Evolutionary conservation across 2,113 vertebrate species (phyloP).

Genomic region (Cygnus atratus): DNA sequence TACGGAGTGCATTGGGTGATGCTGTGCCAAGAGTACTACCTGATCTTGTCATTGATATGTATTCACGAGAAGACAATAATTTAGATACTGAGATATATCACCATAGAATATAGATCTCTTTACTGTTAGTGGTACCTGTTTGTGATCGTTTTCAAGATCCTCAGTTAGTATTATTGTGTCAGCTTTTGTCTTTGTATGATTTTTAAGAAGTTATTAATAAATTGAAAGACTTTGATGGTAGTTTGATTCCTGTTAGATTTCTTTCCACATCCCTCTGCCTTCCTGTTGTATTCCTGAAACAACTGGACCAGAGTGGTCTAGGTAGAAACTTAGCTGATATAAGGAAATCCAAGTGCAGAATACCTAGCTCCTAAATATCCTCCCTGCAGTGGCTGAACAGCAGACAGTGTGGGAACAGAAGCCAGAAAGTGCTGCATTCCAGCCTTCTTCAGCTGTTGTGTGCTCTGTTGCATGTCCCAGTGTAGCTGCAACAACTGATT

Average conservation of each 20-base stretch:
- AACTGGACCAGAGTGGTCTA: background rate
- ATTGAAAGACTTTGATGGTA: background rate
- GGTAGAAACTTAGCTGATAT: background rate
- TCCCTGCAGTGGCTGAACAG: background rate
- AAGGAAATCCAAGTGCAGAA: background rate
- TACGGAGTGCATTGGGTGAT: conserved; percentile 5
- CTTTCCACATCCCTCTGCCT: background rate
- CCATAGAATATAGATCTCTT: background rate
- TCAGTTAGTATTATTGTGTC: background rate
- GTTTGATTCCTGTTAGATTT: background rate
- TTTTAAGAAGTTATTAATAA: background rate
- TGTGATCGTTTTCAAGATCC: conserved; percentile 53
- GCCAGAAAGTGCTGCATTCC: background rate
- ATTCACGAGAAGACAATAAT: conserved; percentile 24
- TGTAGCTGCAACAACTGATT: background rate
- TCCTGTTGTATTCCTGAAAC: background rate
- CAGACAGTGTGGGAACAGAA: background rate
- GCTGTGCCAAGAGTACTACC: background rate
- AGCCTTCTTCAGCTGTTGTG: background rate
- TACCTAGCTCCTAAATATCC: background rate
- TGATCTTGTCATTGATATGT: background rate
- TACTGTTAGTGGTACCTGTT: conserved; percentile 10
- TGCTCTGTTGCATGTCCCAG: background rate
- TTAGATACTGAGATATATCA: conserved; percentile 8
- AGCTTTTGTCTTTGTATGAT: background rate